Base-by-base conservation (phyloP, 2,797 vertebrate genomes). In the Sitta carolinensis region DNA sequence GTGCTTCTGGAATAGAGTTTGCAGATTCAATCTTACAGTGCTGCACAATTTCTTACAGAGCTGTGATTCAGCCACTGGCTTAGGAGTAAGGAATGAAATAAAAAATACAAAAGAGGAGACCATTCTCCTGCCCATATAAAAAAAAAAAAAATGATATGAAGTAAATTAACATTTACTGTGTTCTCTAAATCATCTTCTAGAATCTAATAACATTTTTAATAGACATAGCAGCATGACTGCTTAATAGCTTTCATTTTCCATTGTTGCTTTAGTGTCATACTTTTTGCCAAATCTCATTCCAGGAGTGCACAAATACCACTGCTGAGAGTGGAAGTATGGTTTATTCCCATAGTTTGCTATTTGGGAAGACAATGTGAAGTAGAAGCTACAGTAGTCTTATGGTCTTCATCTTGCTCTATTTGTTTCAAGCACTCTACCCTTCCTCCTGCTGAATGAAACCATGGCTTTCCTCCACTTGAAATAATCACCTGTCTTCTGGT, bases 1-100 rank as follows among this genome's bases (percentile, higher is more conserved):
- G 52, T 87, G 42, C 59, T 90, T 82, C 86, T 90, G 70, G 55
- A 87, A 92, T 87, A 72, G 55, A 72, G 51, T 87, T 87, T 82
- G 43, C 76, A 87, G 79, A 84, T 92, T 79, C 43, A 94, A 6
- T 81, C 47, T 67, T 69, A 55, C 43, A 85, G 26, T 30, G 23
- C 32, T 83, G 72, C 76, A 82, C 32, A 66, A 77, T 90, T 75
- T 68, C 40, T 92, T 78, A 79, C 26, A 87, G 79, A 89, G 29
- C 34, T 73, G 42, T 95, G 81, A 81, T 86, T 93, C 76, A 86
- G 51, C 6, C 13, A 26, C 62, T 34, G 54, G 29, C 20, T 78
- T 90, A 38, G 5, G 29, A 92, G 10, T 51, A 66, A 74, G 42
- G 40, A 82, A 64, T 29, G 6, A 79, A 84, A 77, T 38, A 36